Base-by-base conservation (phyloP, 2,888 invertebrate genomes). In the Vesta saturnalis region DNA sequence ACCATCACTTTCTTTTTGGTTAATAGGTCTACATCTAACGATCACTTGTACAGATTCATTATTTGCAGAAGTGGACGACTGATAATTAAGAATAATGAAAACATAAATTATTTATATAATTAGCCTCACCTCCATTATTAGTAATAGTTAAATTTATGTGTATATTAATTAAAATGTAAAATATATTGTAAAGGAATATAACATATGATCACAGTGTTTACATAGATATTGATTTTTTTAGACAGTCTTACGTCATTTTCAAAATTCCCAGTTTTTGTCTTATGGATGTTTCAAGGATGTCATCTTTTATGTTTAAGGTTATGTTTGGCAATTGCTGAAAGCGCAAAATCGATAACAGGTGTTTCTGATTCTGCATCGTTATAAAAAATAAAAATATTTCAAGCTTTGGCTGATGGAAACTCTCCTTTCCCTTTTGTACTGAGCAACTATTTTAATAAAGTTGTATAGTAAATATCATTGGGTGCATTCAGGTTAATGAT, bases 11-110 rank as follows among this genome's bases (percentile, higher is more conserved):
- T 99, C 99, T 77, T 92, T 93, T 74, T 92, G 90, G 77, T 94
- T 95, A 86, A 99, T 91, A 43, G 99, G 99, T 63, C 99, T 91
- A 86, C 98, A 97, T 82, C 99, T 88, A 64, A 99, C 98, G 74
- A 99, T 94, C 73, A 99, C 99, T 86, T 97, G 96, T 69, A 99
- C 97, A 80, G 94, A 92, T 85, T 98, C 96, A 82, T 92, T 92
- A 60, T 75, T 80, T 21, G 69, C 73, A 49, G 71, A 47, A 71
- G 86, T 85, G 74, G 87, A 85, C 72, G 86, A 86, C 15, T 49
- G 64, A 62, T 69, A 23, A n/a, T n/a, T n/a, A n/a, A n/a, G n/a
- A n/a, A n/a, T n/a, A n/a, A n/a, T n/a, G n/a, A n/a, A 10, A 10
- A 35, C 35, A 35, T 35, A 6, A 35, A 6, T 10, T 35, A 8